phyloP scores from a whole-genome alignment of 2,113 vertebrate genomes.

The Gambusia affinis region DNA sequence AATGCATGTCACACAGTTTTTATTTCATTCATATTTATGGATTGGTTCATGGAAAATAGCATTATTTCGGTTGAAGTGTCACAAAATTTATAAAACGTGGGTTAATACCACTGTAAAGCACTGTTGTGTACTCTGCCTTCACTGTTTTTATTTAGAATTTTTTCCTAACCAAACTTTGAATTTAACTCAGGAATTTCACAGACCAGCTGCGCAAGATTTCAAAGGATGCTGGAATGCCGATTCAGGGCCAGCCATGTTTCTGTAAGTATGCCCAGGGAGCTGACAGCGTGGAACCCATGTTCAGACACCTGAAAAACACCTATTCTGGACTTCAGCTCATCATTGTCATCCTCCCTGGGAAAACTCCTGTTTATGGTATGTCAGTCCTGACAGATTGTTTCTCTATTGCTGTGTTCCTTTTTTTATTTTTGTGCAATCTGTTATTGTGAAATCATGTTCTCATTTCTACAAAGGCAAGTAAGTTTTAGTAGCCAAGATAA shows the following conservation, averaged over 20 bases:
- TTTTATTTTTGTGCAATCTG: not conserved
- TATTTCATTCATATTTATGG: no score
- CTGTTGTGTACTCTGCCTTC: not conserved
- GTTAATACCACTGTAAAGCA: not conserved
- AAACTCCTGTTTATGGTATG: constrained; percentile 86
- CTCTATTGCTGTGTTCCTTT: not conserved
- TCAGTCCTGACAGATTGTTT: not conserved
- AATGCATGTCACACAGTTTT: no score
- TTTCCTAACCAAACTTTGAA: not conserved
- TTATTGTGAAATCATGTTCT: not conserved
- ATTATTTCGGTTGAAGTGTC: not conserved
- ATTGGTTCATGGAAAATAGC: no score
- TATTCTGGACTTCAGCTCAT: constrained; percentile 98
- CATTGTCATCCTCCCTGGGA: constrained; percentile 97
- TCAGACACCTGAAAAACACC: constrained; percentile 98
- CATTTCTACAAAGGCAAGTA: not conserved
- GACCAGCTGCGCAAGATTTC: constrained; percentile 99
- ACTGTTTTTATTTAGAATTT: not conserved
- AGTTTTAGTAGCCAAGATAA: not conserved
- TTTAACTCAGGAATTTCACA: constrained; percentile 90
- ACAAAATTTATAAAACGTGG: not conserved
- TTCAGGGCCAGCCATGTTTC: constrained; percentile 96
- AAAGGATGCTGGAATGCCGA: constrained; percentile 97
- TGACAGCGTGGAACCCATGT: constrained; percentile 98
- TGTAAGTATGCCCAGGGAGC: constrained; percentile 98